Base-by-base conservation (phyloP, 1,140 invertebrate genomes). In the Drosophila mojavensis region DNA sequence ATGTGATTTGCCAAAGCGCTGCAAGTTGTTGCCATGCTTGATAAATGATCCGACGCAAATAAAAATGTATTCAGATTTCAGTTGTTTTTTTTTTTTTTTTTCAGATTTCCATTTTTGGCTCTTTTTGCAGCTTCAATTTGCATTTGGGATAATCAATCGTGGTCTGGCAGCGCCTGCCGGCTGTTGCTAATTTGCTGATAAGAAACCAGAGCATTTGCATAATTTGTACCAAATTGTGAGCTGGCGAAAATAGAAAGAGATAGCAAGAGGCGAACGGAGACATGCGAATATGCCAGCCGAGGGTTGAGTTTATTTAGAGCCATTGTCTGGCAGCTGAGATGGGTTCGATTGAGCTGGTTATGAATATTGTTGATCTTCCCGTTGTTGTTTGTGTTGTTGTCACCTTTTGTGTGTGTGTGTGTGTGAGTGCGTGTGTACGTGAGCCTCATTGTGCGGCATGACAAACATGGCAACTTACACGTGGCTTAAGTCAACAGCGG, bases 61-160 rank as follows among this genome's bases (percentile, higher is more conserved):
- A 51, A 71, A 64, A 58, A 17, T 15, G 15, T 28, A 5, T 24
- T 28, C 41, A 20, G n/a, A 50, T 48, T 61, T 61, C 59, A 61
- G 28, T n/a, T n/a, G n/a, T n/a, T n/a, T 17, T 17, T 17, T 17
- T 17, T 17, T 17, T 17, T 24, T 24, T 24, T 48, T 59, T 53
- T 26, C 45, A n/a, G 9, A 26, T 55, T 58, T 33, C 48, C 13
- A 60, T 56, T 64, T 75, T 81, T 58, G 26, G 26, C 47, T 55
- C 61, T 64, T 76, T 81, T 68, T 48, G 10, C 64, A 61, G 61
- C 70, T 81, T 71, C 75, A 86, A 88, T 89, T 88, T 88, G 84
- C 83, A 83, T 83, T 83, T 88, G 47, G 69, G 76, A 79, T 88
- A 83, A 88, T 83, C 83, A 88, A 89, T 88, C 77, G 72, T 77